A percentile compares a stretch with the other conserved stretches of the same genome.
phyloP scores from a whole-genome alignment of 2,797 vertebrate species.

The Sparidentex hasta region DNA sequence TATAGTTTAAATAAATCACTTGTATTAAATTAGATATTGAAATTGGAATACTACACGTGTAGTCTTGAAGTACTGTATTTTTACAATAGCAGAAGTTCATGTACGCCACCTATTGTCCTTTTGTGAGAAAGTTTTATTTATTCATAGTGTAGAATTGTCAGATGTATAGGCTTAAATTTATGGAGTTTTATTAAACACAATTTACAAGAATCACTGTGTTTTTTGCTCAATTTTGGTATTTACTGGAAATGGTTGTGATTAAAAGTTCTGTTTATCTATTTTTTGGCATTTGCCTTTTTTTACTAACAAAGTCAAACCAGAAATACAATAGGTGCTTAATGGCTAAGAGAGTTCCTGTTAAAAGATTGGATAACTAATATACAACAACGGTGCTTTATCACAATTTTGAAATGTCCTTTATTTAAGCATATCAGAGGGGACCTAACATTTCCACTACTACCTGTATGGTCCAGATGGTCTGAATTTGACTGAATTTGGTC shows the following conservation, averaged over 20 bases:
- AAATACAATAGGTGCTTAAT: background rate
- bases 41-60: conserved; percentile 75
- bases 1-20: conserved; percentile 72
- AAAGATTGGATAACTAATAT: background rate
- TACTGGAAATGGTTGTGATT: no score
- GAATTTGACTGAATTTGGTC: background rate
- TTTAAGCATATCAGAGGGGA: no score
- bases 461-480: background rate
- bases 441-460: background rate
- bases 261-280: background rate
- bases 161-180: conserved; percentile 75
- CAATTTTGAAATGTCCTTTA: background rate
- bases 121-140: conserved; percentile 83
- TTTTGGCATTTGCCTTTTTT: background rate
- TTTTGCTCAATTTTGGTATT: conserved; percentile 6
- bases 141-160: conserved; percentile 73
- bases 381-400: background rate
- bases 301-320: background rate
- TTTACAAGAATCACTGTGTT: conserved; percentile 51
- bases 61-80: conserved; percentile 81
- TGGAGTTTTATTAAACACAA: conserved; percentile 76
- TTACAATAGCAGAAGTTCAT: conserved; percentile 75
- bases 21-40: conserved; percentile 73
- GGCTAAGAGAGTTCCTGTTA: background rate
- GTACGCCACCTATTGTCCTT: conserved; percentile 70